Evolutionary conservation across 2,888 invertebrate genomes (phyloP).

Genomic region (Hydropsyche betteni): DNA sequence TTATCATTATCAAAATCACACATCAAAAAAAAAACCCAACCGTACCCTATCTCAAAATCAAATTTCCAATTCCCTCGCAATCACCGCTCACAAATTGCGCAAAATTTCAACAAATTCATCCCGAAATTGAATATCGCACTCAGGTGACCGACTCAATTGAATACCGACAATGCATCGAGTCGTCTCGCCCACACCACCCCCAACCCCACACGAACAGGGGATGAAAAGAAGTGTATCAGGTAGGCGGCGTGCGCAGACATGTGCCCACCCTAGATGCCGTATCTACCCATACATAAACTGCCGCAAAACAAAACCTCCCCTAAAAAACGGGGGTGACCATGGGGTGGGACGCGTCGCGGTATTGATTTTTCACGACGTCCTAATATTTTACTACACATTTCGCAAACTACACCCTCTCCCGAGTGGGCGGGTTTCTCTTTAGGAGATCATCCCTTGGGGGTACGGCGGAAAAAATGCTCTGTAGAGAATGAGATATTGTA

Average conservation of each 20-base stretch:
- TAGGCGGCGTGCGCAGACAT: slow-evolving; percentile 34
- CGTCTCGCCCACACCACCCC: not conserved
- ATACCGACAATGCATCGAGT: too few species aligned
- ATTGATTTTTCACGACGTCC: slow-evolving; percentile 51
- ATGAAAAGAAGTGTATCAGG: slow-evolving; percentile 34
- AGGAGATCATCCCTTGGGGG: not conserved
- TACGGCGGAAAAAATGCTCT: too few species aligned
- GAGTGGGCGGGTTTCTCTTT: not conserved
- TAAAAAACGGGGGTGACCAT: not conserved
- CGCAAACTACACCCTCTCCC: slow-evolving; percentile 45
- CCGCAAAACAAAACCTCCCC: slow-evolving; percentile 29
- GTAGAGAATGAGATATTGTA: too few species aligned
- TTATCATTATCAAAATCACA: too few species aligned
- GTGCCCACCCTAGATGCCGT: not conserved
- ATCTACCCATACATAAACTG: not conserved
- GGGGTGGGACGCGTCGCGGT: slow-evolving; percentile 38
- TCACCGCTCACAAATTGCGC: too few species aligned
- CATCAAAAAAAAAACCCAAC: too few species aligned
- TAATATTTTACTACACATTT: slow-evolving; percentile 50
- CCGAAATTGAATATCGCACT: too few species aligned
- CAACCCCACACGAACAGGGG: not conserved
- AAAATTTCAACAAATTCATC: too few species aligned
- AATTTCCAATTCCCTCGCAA: too few species aligned
- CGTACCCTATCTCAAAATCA: too few species aligned
- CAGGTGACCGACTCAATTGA: too few species aligned